Evolutionary conservation across 2,888 invertebrate species (phyloP).

Genomic region (Eretmocerus hayati): DNA sequence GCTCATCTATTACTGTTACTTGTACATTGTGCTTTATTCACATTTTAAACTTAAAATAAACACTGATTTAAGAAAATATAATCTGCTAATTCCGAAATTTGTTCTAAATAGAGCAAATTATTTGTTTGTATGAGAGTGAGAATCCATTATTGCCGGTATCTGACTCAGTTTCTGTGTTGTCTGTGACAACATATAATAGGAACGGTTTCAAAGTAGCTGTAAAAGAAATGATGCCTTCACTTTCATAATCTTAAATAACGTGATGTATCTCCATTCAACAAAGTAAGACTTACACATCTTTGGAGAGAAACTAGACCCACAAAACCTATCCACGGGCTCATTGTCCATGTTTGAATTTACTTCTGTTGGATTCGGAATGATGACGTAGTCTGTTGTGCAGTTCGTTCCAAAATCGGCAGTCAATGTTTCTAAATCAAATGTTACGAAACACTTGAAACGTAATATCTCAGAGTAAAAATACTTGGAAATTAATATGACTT

Average conservation of each 20-base stretch:
- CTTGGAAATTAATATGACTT: no score
- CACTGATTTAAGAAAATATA: constrained; percentile 15
- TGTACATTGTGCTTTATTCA: constrained; percentile 20
- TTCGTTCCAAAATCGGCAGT: not conserved
- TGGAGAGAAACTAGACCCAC: constrained; percentile 63
- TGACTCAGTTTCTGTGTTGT: constrained; percentile 52
- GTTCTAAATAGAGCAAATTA: constrained; percentile 50
- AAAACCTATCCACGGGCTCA: constrained; percentile 60
- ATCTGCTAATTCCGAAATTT: constrained; percentile 4
- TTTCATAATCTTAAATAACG: not conserved
- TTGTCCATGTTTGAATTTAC: constrained; percentile 38
- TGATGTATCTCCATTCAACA: not conserved
- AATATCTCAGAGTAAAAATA: no score
- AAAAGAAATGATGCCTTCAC: constrained; percentile 35
- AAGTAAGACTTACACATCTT: constrained; percentile 55
- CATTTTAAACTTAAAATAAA: constrained; percentile 16
- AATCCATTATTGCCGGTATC: constrained; percentile 73
- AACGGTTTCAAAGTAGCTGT: constrained; percentile 63
- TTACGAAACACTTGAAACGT: no score
- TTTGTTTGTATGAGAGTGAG: constrained; percentile 61
- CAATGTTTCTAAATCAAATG: no score
- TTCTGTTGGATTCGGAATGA: constrained; percentile 62
- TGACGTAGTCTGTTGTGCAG: constrained; percentile 67
- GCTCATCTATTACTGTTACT: not conserved
- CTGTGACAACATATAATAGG: constrained; percentile 65